Evolutionary conservation across 2,113 vertebrate species (phyloP), one percentile per base, ranked within the genome.

Genomic region (Brienomyrus brachyistius): DNA sequence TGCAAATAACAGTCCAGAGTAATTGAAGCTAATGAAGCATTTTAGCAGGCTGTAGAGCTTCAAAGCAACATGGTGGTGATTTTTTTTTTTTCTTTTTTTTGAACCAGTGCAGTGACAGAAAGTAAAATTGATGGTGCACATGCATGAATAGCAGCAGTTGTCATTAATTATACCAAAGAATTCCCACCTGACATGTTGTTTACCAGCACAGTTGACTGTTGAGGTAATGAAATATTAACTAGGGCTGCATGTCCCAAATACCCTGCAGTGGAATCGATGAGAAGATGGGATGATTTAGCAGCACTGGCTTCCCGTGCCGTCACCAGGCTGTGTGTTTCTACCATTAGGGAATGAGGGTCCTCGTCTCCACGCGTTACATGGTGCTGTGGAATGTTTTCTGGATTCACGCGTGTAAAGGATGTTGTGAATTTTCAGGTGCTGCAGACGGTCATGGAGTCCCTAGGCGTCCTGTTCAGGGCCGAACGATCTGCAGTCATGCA

Each of bases 161-260:
- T 89, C 80, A 89, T 89, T 89, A 84, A 85, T 85, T 62, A 85
- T 82, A 62, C 89, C 80, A 85, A 23, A 27, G 35, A 83, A 89
- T 89, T 89, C 80, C 89, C 77, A 3, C 50, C 70, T 89, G 89
- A 62, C 80, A 43, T 84, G 77, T 85, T 85, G 89, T 89, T 89
- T 85, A 85, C 89, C 80, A 62, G 80, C 52, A 48, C 80, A 83
- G 89, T 85, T 84, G 77, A 85, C 51, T 85, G 89, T 89, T 43
- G 80, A 89, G 80, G 51, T 62, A 85, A 84, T 89, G 89, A 89
- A 89, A 89, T 59, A 89, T 89, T 89, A 89, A 89, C 35, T 5
- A 62, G 89, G 52, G 35, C 35, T 62, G 52, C 40, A 31, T 85
- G 77, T 84, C 35, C 80, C 89, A 62, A 48, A 84, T 85, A 85